These are phyloP conservation scores for Panonychus citri DNA, from an alignment of 1,140 invertebrate genomes.

Conservation along the genomic window DNA sequence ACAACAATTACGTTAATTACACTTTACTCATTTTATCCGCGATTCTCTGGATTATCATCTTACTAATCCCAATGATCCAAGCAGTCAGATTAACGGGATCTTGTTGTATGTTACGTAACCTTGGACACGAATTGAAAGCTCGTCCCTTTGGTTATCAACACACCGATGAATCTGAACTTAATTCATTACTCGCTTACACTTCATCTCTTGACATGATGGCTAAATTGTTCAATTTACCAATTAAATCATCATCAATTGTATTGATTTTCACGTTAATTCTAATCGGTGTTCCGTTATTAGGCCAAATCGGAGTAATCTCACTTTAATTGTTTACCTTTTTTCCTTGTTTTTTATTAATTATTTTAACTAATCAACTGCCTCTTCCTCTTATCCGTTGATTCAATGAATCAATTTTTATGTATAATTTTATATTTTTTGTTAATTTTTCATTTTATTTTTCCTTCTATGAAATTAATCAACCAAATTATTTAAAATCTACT, in stretches of 20 bases:
- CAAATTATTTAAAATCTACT: too few species aligned
- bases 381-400: too few species aligned
- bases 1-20: neutral
- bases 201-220: conserved; percentile 45
- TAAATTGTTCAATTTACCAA: conserved; percentile 30
- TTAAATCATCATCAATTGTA: neutral
- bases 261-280: neutral
- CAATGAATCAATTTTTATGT: too few species aligned
- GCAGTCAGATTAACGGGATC: conserved; percentile 50
- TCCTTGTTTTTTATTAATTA: too few species aligned
- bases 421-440: too few species aligned
- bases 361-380: too few species aligned
- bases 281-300: conserved; percentile 3
- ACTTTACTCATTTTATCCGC: neutral
- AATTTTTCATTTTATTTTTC: too few species aligned
- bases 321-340: conserved; percentile 12
- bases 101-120: conserved; percentile 37
- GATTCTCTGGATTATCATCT: conserved; percentile 5
- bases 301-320: conserved; percentile 17
- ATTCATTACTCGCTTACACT: conserved; percentile 47
- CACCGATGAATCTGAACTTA: conserved; percentile 42
- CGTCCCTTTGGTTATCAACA: conserved; percentile 51
- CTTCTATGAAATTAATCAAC: too few species aligned
- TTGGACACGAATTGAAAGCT: conserved; percentile 49
- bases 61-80: conserved; percentile 24